phyloP scores from a whole-genome alignment of 2,888 invertebrate species.

The Leptogaster cylindrica region DNA sequence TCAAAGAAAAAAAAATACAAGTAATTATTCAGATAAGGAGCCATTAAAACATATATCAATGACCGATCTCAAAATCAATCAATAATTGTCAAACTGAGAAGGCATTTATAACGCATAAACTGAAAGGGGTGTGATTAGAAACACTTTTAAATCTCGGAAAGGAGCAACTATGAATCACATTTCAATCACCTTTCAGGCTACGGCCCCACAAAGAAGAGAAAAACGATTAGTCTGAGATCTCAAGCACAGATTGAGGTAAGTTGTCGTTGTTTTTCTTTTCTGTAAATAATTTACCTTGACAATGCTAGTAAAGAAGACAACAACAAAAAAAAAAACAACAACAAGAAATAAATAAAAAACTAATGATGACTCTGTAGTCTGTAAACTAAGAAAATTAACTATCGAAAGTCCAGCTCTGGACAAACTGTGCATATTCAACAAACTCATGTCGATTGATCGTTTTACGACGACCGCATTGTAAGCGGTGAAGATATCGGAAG shows the following conservation, averaged over 20 bases:
- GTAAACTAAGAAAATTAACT: slow-evolving; percentile 17
- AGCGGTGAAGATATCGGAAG: slow-evolving; percentile 45
- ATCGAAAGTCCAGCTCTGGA: slow-evolving; percentile 3
- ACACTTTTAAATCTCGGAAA: slow-evolving; percentile 18
- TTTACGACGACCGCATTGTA: slow-evolving; percentile 31
- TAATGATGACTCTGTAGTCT: too few species aligned
- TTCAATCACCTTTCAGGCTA: slow-evolving; percentile 32
- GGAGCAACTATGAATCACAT: slow-evolving; percentile 23
- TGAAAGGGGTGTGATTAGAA: slow-evolving; percentile 23
- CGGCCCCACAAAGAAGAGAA: slow-evolving; percentile 18
- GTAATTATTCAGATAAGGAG: slow-evolving; percentile 9
- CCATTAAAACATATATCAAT: slow-evolving; percentile 33
- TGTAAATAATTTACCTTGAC: slow-evolving; percentile 26
- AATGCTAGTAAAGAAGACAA: slow-evolving; percentile 2
- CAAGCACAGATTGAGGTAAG: slow-evolving; percentile 9
- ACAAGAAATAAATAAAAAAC: slow-evolving; percentile 12
- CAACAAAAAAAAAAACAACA: background rate
- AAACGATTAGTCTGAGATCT: slow-evolving; percentile 24
- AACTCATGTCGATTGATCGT: slow-evolving; percentile 29
- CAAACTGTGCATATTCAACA: slow-evolving; percentile 35
- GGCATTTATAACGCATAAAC: background rate
- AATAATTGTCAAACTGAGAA: slow-evolving; percentile 25
- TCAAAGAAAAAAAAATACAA: background rate
- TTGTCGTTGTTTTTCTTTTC: too few species aligned
- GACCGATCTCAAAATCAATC: slow-evolving; percentile 18